Evolutionary conservation across 2,113 vertebrate species (phyloP).

Genomic region (Ochotona princeps): DNA sequence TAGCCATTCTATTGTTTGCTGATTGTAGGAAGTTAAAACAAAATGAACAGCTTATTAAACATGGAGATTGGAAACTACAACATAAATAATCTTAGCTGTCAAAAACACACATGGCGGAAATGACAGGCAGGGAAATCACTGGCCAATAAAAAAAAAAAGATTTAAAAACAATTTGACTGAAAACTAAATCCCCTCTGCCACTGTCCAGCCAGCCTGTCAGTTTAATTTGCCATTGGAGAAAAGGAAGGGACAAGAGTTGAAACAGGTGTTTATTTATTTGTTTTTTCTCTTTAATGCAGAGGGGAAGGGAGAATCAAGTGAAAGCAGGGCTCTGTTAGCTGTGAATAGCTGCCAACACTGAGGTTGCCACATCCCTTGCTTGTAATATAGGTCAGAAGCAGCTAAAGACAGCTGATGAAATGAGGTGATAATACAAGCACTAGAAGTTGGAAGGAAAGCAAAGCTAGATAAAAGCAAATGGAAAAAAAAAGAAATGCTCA

Average conservation of each 20-base stretch:
- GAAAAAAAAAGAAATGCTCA: not conserved
- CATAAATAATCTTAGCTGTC: constrained; percentile 56
- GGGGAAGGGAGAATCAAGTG: constrained; percentile 30
- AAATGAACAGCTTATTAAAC: constrained; percentile 25
- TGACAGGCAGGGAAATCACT: constrained; percentile 12
- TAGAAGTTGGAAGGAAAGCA: not conserved
- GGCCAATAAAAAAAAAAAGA: not conserved
- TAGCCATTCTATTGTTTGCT: not conserved
- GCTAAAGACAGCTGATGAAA: constrained; percentile 26
- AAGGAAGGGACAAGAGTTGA: constrained; percentile 41
- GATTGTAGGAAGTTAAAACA: not conserved
- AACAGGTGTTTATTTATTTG: constrained; percentile 42
- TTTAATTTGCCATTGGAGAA: constrained; percentile 58
- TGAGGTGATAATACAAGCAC: not conserved
- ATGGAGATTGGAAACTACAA: not conserved
- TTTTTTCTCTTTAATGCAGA: constrained; percentile 33
- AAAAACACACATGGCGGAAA: constrained; percentile 35
- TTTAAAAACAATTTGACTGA: constrained; percentile 57
- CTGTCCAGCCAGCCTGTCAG: constrained; percentile 54
- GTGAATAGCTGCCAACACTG: constrained; percentile 61
- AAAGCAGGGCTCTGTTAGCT: not conserved
- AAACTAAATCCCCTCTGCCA: constrained; percentile 40
- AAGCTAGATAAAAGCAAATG: not conserved
- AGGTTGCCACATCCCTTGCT: not conserved
- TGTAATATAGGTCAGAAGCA: constrained; percentile 29